Evolutionary conservation across 2,113 vertebrate species (phyloP).

Genomic region (Alligator sinensis): DNA sequence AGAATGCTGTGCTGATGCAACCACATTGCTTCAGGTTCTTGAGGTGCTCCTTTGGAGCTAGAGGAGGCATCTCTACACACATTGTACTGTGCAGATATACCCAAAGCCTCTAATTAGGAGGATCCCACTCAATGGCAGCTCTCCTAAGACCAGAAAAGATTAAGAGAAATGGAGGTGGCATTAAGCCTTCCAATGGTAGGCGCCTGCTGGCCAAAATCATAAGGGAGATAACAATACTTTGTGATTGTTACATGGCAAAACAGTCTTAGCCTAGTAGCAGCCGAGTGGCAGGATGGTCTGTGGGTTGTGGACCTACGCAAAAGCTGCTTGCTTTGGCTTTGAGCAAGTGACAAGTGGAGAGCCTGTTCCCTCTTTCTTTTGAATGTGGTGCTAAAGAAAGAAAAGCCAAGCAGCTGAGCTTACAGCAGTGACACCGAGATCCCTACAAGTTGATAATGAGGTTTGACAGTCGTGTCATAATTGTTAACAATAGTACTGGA

Average conservation of each 20-base stretch:
- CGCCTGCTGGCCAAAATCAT: too few relatives aligned
- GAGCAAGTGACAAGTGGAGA: not conserved
- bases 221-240: too few relatives aligned
- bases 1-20: too few relatives aligned
- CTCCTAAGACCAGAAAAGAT: too few relatives aligned
- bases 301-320: not conserved
- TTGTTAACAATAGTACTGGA: constrained; percentile 55
- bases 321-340: not conserved
- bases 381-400: not conserved
- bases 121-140: too few relatives aligned
- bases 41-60: too few relatives aligned
- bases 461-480: constrained; percentile 68
- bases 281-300: not conserved
- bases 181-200: too few relatives aligned
- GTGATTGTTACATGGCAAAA: not conserved
- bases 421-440: constrained; percentile 40
- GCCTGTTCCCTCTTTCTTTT: not conserved
- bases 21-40: too few relatives aligned
- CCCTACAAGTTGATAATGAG: constrained; percentile 59
- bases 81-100: too few relatives aligned
- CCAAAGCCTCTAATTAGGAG: too few relatives aligned
- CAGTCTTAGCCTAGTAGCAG: not conserved
- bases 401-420: constrained; percentile 43
- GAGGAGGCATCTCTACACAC: too few relatives aligned
- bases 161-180: too few relatives aligned